Conservation (phyloP, 2,113 vertebrate genomes). For the Chionis minor region DNA sequence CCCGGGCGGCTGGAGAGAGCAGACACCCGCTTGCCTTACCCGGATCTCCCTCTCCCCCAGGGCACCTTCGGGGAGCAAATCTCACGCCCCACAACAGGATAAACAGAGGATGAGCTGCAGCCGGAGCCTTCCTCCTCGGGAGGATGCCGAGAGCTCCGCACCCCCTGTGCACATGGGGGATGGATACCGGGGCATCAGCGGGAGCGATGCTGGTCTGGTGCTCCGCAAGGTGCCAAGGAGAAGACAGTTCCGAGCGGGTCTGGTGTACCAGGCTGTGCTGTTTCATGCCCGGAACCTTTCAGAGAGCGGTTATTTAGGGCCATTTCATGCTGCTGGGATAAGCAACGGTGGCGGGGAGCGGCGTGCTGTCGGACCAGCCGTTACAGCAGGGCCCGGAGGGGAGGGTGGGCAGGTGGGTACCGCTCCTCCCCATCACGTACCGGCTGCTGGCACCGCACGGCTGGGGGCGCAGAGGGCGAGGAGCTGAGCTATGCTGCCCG, state of each 20-base stretch:
- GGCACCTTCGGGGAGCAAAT: background rate
- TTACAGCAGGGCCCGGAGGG: accelerated
- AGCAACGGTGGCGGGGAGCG: accelerated
- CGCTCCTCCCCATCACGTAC: background rate
- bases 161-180: background rate
- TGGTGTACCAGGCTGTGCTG: background rate
- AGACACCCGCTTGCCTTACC: background rate
- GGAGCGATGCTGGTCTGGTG: background rate
- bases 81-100: background rate
- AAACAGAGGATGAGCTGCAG: background rate
- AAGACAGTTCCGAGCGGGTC: background rate
- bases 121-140: background rate
- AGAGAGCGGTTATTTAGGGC: background rate
- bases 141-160: background rate
- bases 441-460: accelerated
- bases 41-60: background rate
- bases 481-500: background rate
- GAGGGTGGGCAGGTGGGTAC: background rate
- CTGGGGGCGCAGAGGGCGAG: background rate
- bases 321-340: background rate
- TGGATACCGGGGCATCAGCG: background rate
- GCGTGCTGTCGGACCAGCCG: background rate
- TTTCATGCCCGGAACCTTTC: background rate
- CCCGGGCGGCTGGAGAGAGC: background rate
- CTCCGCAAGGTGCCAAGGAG: background rate